Conservation (phyloP, 2,797 vertebrate species). For the Alosa sapidissima region DNA sequence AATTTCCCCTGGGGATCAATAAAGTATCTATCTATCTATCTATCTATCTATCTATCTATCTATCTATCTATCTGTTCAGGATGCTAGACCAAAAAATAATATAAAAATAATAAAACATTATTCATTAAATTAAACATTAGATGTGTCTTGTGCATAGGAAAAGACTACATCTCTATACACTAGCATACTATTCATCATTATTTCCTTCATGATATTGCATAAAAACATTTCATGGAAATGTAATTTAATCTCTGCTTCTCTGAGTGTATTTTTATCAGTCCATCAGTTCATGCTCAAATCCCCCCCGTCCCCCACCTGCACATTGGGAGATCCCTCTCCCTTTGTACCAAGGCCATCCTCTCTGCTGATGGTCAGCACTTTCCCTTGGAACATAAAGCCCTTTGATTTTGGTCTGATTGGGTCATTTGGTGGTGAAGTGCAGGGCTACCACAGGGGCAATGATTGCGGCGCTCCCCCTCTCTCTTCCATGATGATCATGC, state of each 20-base stretch:
- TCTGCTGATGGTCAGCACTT: neutral
- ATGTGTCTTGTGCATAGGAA: neutral
- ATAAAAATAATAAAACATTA: neutral
- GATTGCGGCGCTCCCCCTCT: neutral
- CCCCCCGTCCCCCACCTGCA: no score
- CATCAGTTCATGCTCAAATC: neutral
- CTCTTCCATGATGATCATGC: neutral
- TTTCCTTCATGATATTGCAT: neutral
- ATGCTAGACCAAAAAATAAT: neutral
- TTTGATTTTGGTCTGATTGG: constrained; percentile 12
- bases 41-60: no score
- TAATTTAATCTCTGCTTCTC: neutral
- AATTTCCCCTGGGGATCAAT: no score
- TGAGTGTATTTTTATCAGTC: neutral
- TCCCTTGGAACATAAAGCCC: neutral
- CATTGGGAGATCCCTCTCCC: neutral
- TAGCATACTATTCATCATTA: neutral
- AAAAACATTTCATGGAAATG: neutral
- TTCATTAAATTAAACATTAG: neutral
- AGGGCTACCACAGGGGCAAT: neutral
- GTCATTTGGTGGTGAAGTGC: neutral
- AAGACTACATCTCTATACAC: neutral
- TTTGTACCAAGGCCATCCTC: neutral
- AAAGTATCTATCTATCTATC: no score
- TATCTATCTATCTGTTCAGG: no score